phyloP scores from a whole-genome alignment of 1,140 invertebrate genomes.

The Aradophagus sp. region DNA sequence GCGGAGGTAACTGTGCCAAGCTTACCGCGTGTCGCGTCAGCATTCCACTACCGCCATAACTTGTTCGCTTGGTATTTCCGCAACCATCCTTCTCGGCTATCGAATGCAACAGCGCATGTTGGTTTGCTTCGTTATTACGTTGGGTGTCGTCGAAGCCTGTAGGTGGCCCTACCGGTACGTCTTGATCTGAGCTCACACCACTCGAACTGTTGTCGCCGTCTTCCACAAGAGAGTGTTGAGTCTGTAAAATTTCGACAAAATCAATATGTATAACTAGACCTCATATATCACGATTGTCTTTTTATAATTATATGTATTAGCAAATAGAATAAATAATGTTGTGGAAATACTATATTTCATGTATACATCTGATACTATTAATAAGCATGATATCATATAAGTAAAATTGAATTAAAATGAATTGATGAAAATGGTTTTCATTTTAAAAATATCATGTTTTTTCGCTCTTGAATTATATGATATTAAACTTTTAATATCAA shows the following conservation, averaged over 20 bases:
- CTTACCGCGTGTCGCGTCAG: constrained; percentile 83
- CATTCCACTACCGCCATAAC: constrained; percentile 72
- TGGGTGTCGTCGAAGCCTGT: constrained; percentile 71
- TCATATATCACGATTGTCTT: too few species aligned
- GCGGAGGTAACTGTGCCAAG: constrained; percentile 86
- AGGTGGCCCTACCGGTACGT: constrained; percentile 75
- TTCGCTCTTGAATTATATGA: too few species aligned
- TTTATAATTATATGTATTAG: too few species aligned
- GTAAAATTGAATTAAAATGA: too few species aligned
- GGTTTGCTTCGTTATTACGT: constrained; percentile 67
- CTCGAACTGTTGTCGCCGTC: constrained; percentile 91
- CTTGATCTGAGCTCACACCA: constrained; percentile 90
- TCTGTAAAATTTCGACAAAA: constrained; percentile 58
- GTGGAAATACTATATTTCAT: too few species aligned
- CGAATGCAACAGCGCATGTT: constrained; percentile 60
- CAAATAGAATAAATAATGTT: too few species aligned
- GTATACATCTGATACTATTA: too few species aligned
- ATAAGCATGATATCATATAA: too few species aligned
- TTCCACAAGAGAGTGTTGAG: constrained; percentile 77
- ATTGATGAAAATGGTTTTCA: too few species aligned
- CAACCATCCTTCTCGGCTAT: constrained; percentile 62
- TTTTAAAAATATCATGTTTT: too few species aligned
- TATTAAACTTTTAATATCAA: too few species aligned
- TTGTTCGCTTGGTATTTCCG: constrained; percentile 55
- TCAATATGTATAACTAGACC: too few species aligned